These are phyloP conservation scores for Cydia splendana DNA, from an alignment of 1,140 invertebrate genomes.

Conservation along the genomic window DNA sequence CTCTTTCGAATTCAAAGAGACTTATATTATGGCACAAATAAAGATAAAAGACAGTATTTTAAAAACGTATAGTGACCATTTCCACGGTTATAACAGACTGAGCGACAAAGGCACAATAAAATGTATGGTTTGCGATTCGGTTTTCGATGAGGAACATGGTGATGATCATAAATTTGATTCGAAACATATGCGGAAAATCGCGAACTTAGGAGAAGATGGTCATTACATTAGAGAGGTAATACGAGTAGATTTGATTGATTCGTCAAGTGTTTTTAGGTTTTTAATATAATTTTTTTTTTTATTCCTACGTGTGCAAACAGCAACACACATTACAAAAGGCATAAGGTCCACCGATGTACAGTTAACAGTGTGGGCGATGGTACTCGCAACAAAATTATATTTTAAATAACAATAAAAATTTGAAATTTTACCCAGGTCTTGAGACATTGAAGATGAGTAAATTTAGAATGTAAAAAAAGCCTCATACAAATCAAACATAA, in stretches of 20 bases:
- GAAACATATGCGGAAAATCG: neutral
- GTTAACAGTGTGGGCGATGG: no score
- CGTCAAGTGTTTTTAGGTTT: no score
- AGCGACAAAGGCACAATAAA: neutral
- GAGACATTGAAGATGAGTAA: no score
- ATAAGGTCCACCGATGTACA: no score
- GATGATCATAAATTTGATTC: neutral
- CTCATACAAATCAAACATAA: neutral
- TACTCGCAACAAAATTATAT: no score
- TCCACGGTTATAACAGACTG: neutral
- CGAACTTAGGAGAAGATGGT: neutral
- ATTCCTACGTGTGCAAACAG: no score
- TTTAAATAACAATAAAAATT: no score
- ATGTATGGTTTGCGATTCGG: neutral
- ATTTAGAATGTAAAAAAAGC: no score
- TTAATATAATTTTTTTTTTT: no score
- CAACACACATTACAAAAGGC: no score
- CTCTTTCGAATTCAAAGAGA: neutral
- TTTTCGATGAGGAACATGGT: neutral
- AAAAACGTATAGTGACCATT: neutral
- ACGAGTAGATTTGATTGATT: no score
- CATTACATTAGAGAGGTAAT: neutral
- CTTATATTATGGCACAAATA: neutral
- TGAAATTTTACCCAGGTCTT: no score
- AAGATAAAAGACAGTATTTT: neutral